phyloP scores from a whole-genome alignment of 2,888 invertebrate genomes.

The Pandemis cinnamomeana region DNA sequence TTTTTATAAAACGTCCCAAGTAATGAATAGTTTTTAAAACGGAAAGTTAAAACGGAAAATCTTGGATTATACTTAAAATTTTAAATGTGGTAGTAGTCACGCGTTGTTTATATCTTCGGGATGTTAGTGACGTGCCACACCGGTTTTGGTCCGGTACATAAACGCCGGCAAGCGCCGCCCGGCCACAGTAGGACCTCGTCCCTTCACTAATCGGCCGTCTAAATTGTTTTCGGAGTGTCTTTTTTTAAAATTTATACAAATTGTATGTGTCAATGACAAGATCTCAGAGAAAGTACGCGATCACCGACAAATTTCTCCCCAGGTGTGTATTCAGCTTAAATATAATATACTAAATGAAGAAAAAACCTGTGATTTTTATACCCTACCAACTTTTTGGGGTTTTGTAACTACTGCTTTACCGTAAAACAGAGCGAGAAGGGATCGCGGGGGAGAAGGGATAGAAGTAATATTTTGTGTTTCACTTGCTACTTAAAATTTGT shows the following conservation, averaged over 20 bases:
- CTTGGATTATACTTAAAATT: not conserved
- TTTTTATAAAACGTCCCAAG: too few species aligned
- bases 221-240: slow-evolving; percentile 66
- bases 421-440: too few species aligned
- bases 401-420: too few species aligned
- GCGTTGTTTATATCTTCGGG: slow-evolving; percentile 8
- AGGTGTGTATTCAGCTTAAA: slow-evolving; percentile 57
- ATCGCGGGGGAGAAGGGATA: too few species aligned
- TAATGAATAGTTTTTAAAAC: not conserved
- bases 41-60: not conserved
- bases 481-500: too few species aligned
- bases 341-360: too few species aligned
- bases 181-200: slow-evolving; percentile 60
- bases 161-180: slow-evolving; percentile 52
- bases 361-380: too few species aligned
- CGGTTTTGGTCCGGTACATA: slow-evolving; percentile 12
- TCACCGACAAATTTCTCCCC: slow-evolving; percentile 83
- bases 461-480: too few species aligned
- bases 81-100: not conserved
- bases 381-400: too few species aligned
- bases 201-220: slow-evolving; percentile 61
- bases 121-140: slow-evolving; percentile 25
- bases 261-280: slow-evolving; percentile 84
- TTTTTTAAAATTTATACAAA: slow-evolving; percentile 62
- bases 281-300: slow-evolving; percentile 81